Evolutionary conservation across 2,113 vertebrate genomes (phyloP).

Genomic region (Spea bombifrons): DNA sequence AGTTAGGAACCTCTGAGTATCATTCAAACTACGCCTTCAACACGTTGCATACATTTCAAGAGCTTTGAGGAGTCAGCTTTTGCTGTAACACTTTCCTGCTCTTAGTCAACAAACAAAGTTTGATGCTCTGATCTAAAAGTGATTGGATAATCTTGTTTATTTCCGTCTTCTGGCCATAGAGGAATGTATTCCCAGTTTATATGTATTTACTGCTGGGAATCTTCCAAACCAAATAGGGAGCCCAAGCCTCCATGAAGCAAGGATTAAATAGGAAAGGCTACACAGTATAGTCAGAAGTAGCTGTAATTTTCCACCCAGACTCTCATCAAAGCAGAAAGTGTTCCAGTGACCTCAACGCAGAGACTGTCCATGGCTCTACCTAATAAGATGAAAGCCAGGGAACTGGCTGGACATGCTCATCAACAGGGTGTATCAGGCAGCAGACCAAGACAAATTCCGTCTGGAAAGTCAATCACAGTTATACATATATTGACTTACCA

Average conservation of each 20-base stretch:
- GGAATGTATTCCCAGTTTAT: slow-evolving; percentile 17
- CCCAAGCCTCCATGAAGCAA: neutral
- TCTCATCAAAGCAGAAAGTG: slow-evolving; percentile 48
- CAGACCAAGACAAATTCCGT: slow-evolving; percentile 35
- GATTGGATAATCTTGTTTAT: slow-evolving; percentile 37
- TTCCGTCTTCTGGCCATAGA: slow-evolving; percentile 12
- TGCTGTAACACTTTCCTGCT: neutral
- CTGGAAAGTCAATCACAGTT: neutral
- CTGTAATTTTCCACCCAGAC: slow-evolving; percentile 68
- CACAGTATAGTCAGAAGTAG: slow-evolving; percentile 20
- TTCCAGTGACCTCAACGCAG: slow-evolving; percentile 51
- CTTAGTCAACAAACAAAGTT: slow-evolving; percentile 18
- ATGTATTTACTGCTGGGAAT: slow-evolving; percentile 28
- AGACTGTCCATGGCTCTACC: slow-evolving; percentile 58
- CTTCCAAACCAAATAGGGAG: slow-evolving; percentile 24
- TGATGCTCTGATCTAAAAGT: slow-evolving; percentile 22
- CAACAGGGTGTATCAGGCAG: slow-evolving; percentile 28
- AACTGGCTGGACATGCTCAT: slow-evolving; percentile 38
- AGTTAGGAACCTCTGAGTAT: too few species aligned
- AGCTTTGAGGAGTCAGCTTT: neutral
- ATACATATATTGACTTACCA: neutral
- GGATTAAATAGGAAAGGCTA: neutral
- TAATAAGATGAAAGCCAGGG: slow-evolving; percentile 58
- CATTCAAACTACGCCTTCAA: too few species aligned
- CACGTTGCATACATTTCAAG: too few species aligned